Base-by-base conservation (phyloP, 2,113 vertebrate genomes). In the Colossoma macropomum region DNA sequence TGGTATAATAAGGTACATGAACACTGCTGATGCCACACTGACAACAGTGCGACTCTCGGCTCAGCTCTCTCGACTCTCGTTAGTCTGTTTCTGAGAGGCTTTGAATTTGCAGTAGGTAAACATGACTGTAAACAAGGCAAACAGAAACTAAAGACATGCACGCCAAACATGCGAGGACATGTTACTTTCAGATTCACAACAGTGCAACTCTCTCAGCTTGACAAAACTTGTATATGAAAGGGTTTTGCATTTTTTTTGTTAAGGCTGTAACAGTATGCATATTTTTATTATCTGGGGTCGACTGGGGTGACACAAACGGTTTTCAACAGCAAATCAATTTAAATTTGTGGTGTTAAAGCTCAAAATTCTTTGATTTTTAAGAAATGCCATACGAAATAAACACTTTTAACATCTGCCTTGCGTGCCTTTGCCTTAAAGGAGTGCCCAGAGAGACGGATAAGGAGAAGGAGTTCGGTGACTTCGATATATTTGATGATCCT, bases 401-500 rank as follows among this genome's bases (percentile, higher is more conserved):
- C 4, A 50, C 13, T 50, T 1, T 9, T 50, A 50, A 50, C 13
- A 13, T 50, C 13, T 70, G 19, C 21, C 66, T 25, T 3, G 23
- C 6, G 1, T 27, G 59, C 12, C 59, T 27, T 27, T 27, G 10
- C 12, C 59, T 34, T 34, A 0, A 86, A 99, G 98, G 97, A 0
- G 86, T 99, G 84, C 94, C 93, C 81, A 95, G 98, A 86, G 95
- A 97, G 89, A 97, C 96, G 0, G 92, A 96, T 38, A 93, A 95
- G 89, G 98, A 99, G 72, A 97, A 95, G 84, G 97, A 99, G 63
- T 90, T 96, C 87, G 96, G 95, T 11, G 98, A 99, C 86, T 99
- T 99, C 71, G 98, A 99, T 92, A 98, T 99, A 90, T 99, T 99
- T 80, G 98, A 99, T 81, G 98, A 99, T 81, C 93, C 96, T 0